A percentile compares a stretch with the other conserved stretches of the same genome.
Conservation (phyloP, 2,113 vertebrate species). For the Tupaia tana region DNA sequence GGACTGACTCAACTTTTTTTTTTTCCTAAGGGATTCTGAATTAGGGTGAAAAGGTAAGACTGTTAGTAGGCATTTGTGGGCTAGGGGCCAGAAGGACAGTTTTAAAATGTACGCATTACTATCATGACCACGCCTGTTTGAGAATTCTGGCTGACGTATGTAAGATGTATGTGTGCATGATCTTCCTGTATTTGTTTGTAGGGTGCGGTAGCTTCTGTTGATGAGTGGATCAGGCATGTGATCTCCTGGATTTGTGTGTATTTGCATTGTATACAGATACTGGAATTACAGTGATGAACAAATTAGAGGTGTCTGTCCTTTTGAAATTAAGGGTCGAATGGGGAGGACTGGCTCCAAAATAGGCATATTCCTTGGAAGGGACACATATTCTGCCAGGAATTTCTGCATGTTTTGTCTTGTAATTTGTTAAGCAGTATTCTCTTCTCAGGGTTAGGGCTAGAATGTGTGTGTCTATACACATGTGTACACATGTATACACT, state of each 20-base stretch:
- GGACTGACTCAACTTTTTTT: too few species aligned
- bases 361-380: not conserved
- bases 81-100: constrained; percentile 19
- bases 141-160: not conserved
- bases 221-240: not conserved
- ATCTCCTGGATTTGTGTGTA: not conserved
- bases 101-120: constrained; percentile 28
- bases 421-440: constrained; percentile 34
- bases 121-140: not conserved
- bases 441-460: not conserved
- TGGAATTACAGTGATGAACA: not conserved
- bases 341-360: not conserved
- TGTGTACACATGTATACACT: too few species aligned
- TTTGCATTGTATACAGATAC: not conserved
- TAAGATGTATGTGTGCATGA: not conserved
- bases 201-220: not conserved
- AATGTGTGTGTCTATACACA: not conserved
- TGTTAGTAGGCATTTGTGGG: not conserved
- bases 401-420: constrained; percentile 8
- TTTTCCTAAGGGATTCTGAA: not conserved
- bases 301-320: not conserved
- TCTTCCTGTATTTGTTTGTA: not conserved
- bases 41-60: constrained; percentile 20
- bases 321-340: not conserved
- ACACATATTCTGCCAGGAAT: not conserved